phyloP scores from a whole-genome alignment of 2,888 invertebrate genomes.

The Clitarchus hookeri region DNA sequence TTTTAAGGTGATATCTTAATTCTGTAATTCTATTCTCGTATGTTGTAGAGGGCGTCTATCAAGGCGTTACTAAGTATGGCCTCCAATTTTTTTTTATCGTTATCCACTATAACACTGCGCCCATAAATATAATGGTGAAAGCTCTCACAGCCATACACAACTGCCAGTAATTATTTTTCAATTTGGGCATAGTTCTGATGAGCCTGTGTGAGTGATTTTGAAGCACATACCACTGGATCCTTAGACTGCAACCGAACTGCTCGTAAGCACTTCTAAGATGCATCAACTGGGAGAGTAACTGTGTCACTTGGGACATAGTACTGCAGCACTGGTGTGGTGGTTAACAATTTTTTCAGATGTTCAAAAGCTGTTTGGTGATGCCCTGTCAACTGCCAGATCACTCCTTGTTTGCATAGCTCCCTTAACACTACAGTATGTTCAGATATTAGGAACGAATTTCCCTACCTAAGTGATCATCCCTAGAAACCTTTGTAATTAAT shows the following conservation, averaged over 20 bases:
- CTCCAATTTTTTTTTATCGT: not conserved
- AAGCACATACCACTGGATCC: not conserved
- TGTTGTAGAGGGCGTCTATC: no score
- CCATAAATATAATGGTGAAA: not conserved
- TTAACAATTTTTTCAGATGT: not conserved
- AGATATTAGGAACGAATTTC: not conserved
- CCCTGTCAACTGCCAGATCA: not conserved
- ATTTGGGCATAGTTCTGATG: not conserved
- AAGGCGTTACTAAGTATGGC: not conserved
- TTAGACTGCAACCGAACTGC: not conserved
- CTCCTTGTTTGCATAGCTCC: not conserved
- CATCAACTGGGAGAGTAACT: not conserved
- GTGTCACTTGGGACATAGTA: not conserved
- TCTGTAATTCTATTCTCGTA: no score
- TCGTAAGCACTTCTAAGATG: not conserved
- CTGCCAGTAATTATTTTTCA: not conserved
- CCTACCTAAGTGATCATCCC: not conserved
- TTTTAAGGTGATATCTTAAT: no score
- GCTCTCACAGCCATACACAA: not conserved
- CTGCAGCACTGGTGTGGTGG: not conserved
- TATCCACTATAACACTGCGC: not conserved
- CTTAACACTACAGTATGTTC: not conserved
- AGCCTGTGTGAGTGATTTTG: not conserved
- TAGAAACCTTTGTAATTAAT: not conserved
- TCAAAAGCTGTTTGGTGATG: not conserved